Evolutionary conservation across 2,797 vertebrate genomes (phyloP).

Genomic region (Momotus momota): DNA sequence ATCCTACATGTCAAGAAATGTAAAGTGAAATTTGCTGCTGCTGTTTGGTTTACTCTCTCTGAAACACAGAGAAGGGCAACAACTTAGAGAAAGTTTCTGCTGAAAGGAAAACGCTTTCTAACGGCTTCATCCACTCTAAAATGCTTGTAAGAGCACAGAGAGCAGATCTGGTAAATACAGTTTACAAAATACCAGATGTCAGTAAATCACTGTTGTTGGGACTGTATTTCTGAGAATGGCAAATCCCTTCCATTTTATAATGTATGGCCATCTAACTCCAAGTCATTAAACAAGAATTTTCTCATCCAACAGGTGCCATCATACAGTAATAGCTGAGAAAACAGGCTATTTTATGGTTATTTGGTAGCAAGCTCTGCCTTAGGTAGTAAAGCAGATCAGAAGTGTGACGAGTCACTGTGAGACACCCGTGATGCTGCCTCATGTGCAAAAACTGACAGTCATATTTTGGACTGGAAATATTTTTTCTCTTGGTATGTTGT

Average conservation of each 20-base stretch:
- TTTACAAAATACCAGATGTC: constrained; percentile 15
- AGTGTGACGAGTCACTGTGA: constrained; percentile 20
- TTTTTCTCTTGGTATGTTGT: background rate
- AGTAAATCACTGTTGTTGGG: background rate
- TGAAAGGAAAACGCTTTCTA: background rate
- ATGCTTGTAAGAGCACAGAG: background rate
- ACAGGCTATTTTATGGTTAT: background rate
- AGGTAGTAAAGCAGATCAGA: background rate
- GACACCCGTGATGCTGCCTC: background rate
- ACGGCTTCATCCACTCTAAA: constrained; percentile 6
- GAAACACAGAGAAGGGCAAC: background rate
- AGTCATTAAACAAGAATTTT: background rate
- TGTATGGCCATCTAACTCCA: background rate
- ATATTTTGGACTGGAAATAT: constrained; percentile 4
- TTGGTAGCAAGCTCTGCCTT: background rate
- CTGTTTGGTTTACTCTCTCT: background rate
- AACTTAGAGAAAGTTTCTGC: background rate
- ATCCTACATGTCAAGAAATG: background rate
- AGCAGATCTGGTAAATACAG: background rate
- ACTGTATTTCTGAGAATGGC: background rate
- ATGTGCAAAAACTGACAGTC: constrained; percentile 8
- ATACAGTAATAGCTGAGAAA: background rate
- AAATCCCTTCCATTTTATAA: background rate
- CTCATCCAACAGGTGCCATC: background rate
- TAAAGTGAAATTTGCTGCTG: background rate